phyloP scores from a whole-genome alignment of 2,113 vertebrate species.

The Nothocercus julius region DNA sequence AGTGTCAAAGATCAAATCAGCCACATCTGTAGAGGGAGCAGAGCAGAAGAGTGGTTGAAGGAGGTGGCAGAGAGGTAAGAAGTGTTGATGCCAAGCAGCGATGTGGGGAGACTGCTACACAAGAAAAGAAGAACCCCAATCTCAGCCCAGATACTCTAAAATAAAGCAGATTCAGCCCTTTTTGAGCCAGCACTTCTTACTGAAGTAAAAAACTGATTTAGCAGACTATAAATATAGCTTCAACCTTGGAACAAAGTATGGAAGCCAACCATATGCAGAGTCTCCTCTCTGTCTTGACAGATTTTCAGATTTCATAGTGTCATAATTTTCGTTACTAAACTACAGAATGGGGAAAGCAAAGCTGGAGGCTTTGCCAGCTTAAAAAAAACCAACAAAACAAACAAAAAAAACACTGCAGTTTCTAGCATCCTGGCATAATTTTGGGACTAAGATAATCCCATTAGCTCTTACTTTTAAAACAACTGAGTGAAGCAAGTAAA shows the following conservation, averaged over 20 bases:
- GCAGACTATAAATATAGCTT: neutral
- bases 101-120: neutral
- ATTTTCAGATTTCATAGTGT: neutral
- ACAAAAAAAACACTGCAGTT: neutral
- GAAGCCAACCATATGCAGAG: neutral
- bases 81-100: neutral
- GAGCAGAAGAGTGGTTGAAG: neutral
- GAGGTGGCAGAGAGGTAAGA: neutral
- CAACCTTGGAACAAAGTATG: neutral
- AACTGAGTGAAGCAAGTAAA: neutral
- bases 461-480: neutral
- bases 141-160: constrained; percentile 17
- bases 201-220: constrained; percentile 20
- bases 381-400: neutral
- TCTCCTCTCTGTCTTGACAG: neutral
- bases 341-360: neutral
- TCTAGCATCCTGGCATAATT: neutral
- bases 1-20: constrained; percentile 47
- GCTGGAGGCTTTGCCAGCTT: neutral
- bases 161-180: neutral
- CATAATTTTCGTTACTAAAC: neutral
- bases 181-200: neutral
- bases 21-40: neutral
- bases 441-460: constrained; percentile 10
- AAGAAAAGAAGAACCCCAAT: neutral